Evolutionary conservation across 37 sponge, comb jelly and placozoan genomes (phyloP).

Genomic region (Axinella damicornis): DNA sequence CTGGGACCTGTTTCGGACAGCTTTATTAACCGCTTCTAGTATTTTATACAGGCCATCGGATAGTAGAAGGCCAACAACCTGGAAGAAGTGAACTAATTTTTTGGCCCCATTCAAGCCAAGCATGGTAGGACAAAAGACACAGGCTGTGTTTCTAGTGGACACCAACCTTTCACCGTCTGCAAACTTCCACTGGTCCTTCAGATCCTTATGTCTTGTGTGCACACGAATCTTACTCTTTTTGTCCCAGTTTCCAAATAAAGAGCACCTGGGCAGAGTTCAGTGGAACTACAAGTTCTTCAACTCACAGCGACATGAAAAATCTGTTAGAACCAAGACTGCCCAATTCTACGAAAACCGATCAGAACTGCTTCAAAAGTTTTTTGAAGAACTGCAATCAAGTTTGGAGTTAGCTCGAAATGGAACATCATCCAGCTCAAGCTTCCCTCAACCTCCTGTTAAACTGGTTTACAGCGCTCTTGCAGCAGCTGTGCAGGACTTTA

Average conservation of each 20-base stretch:
- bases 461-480: constrained; percentile 41
- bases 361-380: constrained; percentile 34
- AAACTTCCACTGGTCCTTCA: not conserved
- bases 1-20: too few species aligned
- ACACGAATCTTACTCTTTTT: constrained; percentile 32
- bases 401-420: not conserved
- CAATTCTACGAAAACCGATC: constrained; percentile 43
- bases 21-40: too few species aligned
- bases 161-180: not conserved
- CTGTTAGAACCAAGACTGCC: not conserved
- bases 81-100: too few species aligned
- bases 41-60: not conserved
- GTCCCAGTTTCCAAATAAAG: constrained; percentile 33
- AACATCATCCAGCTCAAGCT: too few species aligned
- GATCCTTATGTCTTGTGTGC: constrained; percentile 35
- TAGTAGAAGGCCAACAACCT: too few species aligned
- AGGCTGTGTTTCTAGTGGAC: constrained; percentile 56
- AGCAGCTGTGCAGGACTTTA: constrained; percentile 48
- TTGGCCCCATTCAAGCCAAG: not conserved
- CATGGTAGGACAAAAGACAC: not conserved
- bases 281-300: constrained; percentile 60
- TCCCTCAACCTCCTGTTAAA: not conserved
- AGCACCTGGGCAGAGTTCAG: constrained; percentile 21
- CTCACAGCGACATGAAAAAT: not conserved
- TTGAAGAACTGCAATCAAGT: not conserved